Evolutionary conservation across 2,888 invertebrate species (phyloP).

Genomic region (Cataglyphis rosenhaueri): DNA sequence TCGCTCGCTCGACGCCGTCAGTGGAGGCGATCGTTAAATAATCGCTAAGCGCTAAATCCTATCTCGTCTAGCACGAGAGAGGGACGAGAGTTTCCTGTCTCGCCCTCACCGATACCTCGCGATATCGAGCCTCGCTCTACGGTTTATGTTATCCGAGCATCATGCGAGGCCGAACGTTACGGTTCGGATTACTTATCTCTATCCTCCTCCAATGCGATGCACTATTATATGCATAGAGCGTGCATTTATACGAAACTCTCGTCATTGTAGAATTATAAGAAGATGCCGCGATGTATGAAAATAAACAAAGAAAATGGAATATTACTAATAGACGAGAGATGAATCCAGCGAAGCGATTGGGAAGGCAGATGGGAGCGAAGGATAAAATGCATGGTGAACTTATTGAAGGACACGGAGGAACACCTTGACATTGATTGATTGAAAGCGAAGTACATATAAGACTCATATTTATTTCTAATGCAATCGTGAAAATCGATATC

Average conservation of each 20-base stretch:
- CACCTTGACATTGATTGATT: conserved; percentile 16
- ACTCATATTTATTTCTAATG: background rate
- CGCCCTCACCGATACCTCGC: background rate
- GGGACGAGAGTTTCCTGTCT: background rate
- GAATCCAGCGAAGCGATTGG: background rate
- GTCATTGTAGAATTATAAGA: background rate
- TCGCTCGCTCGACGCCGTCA: background rate
- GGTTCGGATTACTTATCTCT: conserved; percentile 12
- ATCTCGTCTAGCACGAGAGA: conserved; percentile 10
- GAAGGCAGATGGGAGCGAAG: conserved; percentile 2
- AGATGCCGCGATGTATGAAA: background rate
- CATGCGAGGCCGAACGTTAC: conserved; percentile 3
- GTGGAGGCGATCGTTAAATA: conserved; percentile 15
- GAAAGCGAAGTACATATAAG: conserved; percentile 5
- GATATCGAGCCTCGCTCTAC: background rate
- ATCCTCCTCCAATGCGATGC: background rate
- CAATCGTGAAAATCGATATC: background rate
- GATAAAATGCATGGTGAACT: conserved; percentile 11
- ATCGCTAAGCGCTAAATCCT: conserved; percentile 12
- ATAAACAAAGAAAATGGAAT: background rate
- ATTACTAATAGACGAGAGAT: background rate
- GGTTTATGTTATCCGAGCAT: conserved; percentile 18
- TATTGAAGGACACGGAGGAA: background rate
- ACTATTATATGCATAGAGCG: background rate
- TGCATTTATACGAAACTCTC: background rate